A percentile compares a stretch with the other conserved stretches of the same genome.
phyloP scores from a whole-genome alignment of 2,113 vertebrate genomes.

The Nematolebias whitei region DNA sequence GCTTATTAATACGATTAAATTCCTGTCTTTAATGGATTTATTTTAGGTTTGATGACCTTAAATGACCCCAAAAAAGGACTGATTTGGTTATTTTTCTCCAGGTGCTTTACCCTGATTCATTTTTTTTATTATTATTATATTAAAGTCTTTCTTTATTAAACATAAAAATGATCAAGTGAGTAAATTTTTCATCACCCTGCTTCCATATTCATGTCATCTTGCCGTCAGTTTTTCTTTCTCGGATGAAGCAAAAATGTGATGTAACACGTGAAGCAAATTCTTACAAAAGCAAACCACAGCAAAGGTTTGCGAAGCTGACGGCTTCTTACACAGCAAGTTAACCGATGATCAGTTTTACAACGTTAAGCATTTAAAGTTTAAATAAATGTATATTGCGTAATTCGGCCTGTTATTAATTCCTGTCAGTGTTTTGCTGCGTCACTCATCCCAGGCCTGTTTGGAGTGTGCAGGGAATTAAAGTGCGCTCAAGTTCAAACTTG shows the following conservation, averaged over 20 bases:
- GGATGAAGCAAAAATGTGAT: constrained; percentile 5
- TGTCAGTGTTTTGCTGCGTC: background rate
- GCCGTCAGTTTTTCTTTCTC: background rate
- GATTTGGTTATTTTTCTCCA: no score
- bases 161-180: background rate
- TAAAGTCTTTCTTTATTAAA: background rate
- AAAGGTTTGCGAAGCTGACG: background rate
- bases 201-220: constrained; percentile 28
- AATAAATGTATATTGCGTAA: background rate
- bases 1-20: no score
- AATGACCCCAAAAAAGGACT: no score
- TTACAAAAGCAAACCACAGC: constrained; percentile 49
- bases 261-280: constrained; percentile 35
- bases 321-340: no score
- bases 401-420: background rate
- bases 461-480: constrained; percentile 6
- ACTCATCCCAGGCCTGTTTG: constrained; percentile 1
- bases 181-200: background rate
- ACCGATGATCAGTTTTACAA: background rate
- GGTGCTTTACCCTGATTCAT: no score
- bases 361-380: no score
- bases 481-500: constrained; percentile 63
- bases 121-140: no score
- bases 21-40: no score
- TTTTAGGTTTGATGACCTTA: no score